phyloP scores from a whole-genome alignment of 2,113 vertebrate species.

The Ptilonorhynchus violaceus region DNA sequence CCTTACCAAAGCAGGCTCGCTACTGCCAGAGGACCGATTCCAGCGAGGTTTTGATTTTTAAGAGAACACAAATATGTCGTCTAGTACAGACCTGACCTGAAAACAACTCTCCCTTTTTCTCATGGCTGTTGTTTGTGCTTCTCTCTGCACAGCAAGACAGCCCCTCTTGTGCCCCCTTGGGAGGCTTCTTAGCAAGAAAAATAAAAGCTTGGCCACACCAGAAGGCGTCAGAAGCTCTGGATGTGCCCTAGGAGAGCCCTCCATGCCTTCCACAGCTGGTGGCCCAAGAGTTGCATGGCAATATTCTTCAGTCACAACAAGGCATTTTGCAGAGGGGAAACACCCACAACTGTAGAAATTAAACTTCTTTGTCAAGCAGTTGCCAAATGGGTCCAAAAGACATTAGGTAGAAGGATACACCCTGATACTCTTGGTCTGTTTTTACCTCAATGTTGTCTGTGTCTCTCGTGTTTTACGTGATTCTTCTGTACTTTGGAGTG shows the following conservation, averaged over 20 bases:
- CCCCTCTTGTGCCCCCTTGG: accelerated
- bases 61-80: background rate
- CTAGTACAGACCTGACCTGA: too few species aligned
- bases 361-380: background rate
- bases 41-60: background rate
- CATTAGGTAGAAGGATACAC: background rate
- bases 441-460: background rate
- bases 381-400: background rate
- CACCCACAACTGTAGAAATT: background rate
- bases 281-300: background rate
- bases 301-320: background rate
- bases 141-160: background rate
- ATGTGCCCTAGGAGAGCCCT: background rate
- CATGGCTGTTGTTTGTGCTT: background rate
- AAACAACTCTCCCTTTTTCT: background rate
- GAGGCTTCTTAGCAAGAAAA: background rate
- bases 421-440: background rate
- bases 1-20: background rate
- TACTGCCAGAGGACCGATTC: background rate
- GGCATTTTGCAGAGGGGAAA: background rate
- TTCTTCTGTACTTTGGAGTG: background rate
- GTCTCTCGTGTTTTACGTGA: background rate
- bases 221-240: background rate
- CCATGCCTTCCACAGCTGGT: background rate
- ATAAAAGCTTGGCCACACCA: background rate